Conservation (phyloP, 2,113 vertebrate genomes). For the Syngnathus scovelli region DNA sequence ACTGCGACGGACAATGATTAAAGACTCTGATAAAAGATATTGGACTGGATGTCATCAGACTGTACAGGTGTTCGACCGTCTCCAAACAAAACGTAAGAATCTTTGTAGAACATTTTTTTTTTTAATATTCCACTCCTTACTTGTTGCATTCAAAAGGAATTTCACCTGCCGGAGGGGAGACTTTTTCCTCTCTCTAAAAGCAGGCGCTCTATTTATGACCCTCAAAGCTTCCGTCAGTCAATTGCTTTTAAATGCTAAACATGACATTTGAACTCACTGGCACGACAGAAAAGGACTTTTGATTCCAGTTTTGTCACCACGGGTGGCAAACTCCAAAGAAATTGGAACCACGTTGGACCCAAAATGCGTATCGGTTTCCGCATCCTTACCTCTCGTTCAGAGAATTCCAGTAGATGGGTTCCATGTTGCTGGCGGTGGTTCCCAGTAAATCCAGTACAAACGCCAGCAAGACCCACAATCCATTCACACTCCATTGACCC, state of each 20-base stretch:
- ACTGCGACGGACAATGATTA: not conserved
- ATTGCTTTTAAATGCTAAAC: not conserved
- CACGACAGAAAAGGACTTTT: not conserved
- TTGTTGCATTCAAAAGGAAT: not conserved
- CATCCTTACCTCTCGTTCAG: constrained; percentile 72
- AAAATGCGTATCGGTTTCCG: not conserved
- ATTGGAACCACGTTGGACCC: too few species aligned
- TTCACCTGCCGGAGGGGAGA: not conserved
- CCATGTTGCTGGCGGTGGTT: constrained; percentile 73
- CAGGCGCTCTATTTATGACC: not conserved
- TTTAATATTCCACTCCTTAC: not conserved
- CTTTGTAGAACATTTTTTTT: not conserved
- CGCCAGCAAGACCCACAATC: constrained; percentile 67
- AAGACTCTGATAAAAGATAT: not conserved
- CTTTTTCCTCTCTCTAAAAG: not conserved
- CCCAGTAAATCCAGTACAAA: constrained; percentile 78
- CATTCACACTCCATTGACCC: constrained; percentile 59
- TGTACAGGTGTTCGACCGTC: not conserved
- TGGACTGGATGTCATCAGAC: not conserved
- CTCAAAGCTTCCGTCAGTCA: not conserved
- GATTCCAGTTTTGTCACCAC: not conserved
- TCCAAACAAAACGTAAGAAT: too few species aligned
- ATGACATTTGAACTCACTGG: not conserved
- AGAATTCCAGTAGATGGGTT: constrained; percentile 79
- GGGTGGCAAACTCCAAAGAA: not conserved